Evolutionary conservation across 2,888 invertebrate genomes (phyloP), one percentile per base, ranked within the genome.

Genomic region (Scaptomyza flava): DNA sequence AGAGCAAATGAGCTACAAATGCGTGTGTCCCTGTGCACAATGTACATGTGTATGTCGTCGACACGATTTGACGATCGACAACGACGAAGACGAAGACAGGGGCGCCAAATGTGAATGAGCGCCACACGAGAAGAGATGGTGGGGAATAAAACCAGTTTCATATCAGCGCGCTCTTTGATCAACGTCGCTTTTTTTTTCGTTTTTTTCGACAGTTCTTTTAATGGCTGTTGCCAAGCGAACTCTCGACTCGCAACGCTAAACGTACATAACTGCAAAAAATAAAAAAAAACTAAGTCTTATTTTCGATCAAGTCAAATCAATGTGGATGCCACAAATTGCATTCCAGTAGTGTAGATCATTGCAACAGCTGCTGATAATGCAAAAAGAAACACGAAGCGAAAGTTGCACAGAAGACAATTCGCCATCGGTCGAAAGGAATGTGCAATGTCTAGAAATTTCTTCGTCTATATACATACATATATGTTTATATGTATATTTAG

Each of bases 101-200:
- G 30, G n/a, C 17, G 47, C 31, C 31, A 43, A 30, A 17, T 45
- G 23, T 20, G 23, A 36, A 27, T 27, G 27, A 27, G 27, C 27
- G 27, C 27, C 27, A 27, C 27, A 27, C 27, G 27, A 27, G 27
- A 3, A 6, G 27, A 27, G 27, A 27, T 27, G 27, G 27, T 27
- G 27, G 27, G 27, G 27, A 27, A 27, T 27, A 27, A 27, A 75
- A 87, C 82, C 77, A 77, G 82, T 87, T 82, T 46, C 76, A 57
- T 77, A 69, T 69, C 76, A 79, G 69, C 69, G 0, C 8, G 60
- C 47, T 47, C 45, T 58, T 66, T 52, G 43, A 34, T 45, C 45
- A 38, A 60, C 53, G 61, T 42, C 57, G 66, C 69, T 45, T 42
- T 62, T 65, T 61, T 34, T 38, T 42, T 27, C 27, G 27, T 5